Conservation (phyloP, 2,797 vertebrate species). For the Helarctos malayanus region DNA sequence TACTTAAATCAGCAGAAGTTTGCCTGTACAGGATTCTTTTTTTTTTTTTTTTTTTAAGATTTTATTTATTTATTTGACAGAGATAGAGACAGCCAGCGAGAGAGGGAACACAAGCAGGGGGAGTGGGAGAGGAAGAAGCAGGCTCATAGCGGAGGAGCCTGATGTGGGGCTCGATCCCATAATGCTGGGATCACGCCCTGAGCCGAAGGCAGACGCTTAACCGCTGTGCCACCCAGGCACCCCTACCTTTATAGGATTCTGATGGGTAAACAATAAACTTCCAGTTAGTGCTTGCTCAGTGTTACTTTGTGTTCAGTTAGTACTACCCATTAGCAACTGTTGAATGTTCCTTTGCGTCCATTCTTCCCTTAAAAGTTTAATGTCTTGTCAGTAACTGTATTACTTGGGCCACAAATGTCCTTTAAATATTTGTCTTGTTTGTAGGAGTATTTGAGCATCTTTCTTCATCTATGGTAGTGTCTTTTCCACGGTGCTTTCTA, state of each 20-base stretch:
- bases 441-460: not conserved
- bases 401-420: not conserved
- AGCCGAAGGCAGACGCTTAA: too few relatives aligned
- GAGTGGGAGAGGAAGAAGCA: too few relatives aligned
- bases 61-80: too few relatives aligned
- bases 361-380: constrained; percentile 10
- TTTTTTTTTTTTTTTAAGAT: too few relatives aligned
- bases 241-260: not conserved
- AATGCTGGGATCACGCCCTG: too few relatives aligned
- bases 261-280: not conserved
- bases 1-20: not conserved
- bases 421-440: constrained; percentile 31
- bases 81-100: too few relatives aligned
- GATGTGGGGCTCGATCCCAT: too few relatives aligned
- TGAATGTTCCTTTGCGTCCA: not conserved
- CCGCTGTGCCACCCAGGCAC: too few relatives aligned
- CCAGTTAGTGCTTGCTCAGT: not conserved
- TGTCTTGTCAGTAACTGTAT: not conserved
- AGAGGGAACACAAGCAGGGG: too few relatives aligned
- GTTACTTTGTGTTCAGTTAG: not conserved
- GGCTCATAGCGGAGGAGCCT: too few relatives aligned
- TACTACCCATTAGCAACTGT: not conserved
- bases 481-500: not conserved
- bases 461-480: constrained; percentile 35
- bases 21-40: not conserved